These are phyloP conservation scores for Branchipolynoe longqiensis DNA, from an alignment of 2,888 invertebrate genomes.

Conservation along the genomic window DNA sequence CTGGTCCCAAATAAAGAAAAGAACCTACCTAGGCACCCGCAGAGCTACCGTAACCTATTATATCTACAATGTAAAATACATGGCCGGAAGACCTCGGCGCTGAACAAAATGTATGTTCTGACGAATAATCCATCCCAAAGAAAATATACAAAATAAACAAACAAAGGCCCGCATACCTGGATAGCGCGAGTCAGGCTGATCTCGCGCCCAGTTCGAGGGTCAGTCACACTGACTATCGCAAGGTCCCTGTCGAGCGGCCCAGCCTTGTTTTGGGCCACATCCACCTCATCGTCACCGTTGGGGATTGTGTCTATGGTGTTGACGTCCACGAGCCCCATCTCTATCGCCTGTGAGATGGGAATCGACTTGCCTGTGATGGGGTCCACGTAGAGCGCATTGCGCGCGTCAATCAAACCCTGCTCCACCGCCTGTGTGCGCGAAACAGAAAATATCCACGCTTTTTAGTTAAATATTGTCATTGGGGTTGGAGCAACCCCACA, in stretches of 20 bases:
- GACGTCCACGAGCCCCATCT: conserved; percentile 59
- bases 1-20: too few relatives aligned
- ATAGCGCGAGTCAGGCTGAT: conserved; percentile 84
- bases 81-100: too few relatives aligned
- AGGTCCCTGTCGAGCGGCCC: conserved; percentile 7
- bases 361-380: conserved; percentile 61
- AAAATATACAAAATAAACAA: too few relatives aligned
- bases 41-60: too few relatives aligned
- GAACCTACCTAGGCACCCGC: too few relatives aligned
- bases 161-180: too few relatives aligned
- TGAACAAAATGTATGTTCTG: too few relatives aligned
- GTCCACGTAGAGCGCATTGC: conserved; percentile 85
- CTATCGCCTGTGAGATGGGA: conserved; percentile 62
- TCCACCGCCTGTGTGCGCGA: conserved; percentile 85
- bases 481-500: too few relatives aligned
- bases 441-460: background rate
- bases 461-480: too few relatives aligned
- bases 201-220: conserved; percentile 76
- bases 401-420: conserved; percentile 89
- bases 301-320: conserved; percentile 66
- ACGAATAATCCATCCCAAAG: too few relatives aligned
- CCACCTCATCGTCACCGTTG: conserved; percentile 63
- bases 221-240: conserved; percentile 73
- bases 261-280: background rate
- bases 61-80: too few relatives aligned